Conservation (phyloP, 1,140 invertebrate genomes). For the Linepithema humile region DNA sequence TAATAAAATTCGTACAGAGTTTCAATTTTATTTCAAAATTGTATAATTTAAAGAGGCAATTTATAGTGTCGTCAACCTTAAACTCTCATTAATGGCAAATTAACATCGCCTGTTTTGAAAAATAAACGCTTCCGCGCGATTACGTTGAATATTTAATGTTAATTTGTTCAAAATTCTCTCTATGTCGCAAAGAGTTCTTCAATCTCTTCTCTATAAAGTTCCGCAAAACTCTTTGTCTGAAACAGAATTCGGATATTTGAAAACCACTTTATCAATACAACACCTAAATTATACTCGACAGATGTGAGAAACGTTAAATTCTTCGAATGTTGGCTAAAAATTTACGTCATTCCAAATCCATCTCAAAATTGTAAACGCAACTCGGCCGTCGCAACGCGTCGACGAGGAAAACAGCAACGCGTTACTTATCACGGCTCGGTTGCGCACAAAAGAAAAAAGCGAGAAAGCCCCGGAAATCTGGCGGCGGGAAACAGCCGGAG, state of each 20-base stretch:
- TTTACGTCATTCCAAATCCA: not conserved
- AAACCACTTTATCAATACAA: not conserved
- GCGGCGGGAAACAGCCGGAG: conserved; percentile 51
- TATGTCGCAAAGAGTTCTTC: too few relatives aligned
- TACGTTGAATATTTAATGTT: too few relatives aligned
- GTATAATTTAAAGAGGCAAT: too few relatives aligned
- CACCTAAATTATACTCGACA: not conserved
- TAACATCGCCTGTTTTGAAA: too few relatives aligned
- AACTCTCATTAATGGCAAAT: too few relatives aligned
- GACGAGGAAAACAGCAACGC: conserved; percentile 13
- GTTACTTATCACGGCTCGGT: conserved; percentile 29
- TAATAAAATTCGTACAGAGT: too few relatives aligned
- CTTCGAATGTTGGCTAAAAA: not conserved
- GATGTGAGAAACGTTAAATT: not conserved
- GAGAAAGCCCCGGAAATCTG: conserved; percentile 52
- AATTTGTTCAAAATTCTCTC: too few relatives aligned
- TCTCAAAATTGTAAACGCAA: not conserved
- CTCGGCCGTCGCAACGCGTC: not conserved
- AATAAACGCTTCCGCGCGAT: too few relatives aligned
- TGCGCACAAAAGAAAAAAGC: conserved; percentile 15
- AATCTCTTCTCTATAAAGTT: too few relatives aligned
- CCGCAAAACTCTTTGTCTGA: not conserved
- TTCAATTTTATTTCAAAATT: too few relatives aligned
- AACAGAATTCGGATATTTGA: not conserved
- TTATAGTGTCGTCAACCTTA: too few relatives aligned